phyloP scores from a whole-genome alignment of 2,888 invertebrate genomes.

The Heliconius aoede region DNA sequence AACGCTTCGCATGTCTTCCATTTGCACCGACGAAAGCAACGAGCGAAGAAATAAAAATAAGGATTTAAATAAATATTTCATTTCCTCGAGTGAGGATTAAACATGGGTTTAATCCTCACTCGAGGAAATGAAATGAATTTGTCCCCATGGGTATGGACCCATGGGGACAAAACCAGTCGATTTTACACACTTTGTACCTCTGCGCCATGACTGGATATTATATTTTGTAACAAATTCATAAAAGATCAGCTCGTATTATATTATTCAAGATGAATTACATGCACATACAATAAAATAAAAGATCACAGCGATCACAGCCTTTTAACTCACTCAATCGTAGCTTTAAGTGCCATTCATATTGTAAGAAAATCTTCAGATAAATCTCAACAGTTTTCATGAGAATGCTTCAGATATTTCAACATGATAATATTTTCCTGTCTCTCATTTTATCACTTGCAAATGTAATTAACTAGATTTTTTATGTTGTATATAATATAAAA shows the following conservation, averaged over 20 bases:
- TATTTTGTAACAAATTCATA: neutral
- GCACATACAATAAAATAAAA: neutral
- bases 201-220: too few species aligned
- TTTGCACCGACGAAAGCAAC: too few species aligned
- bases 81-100: too few species aligned
- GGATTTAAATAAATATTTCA: too few species aligned
- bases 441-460: neutral
- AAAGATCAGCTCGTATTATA: neutral
- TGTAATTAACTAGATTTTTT: neutral
- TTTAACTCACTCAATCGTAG: neutral
- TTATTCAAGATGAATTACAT: neutral
- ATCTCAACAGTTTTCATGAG: conserved; percentile 4
- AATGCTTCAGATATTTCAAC: conserved; percentile 2
- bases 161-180: too few species aligned
- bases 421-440: conserved; percentile 1
- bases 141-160: too few species aligned
- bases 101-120: too few species aligned
- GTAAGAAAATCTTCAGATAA: neutral
- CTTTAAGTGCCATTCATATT: conserved; percentile 10
- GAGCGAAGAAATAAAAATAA: too few species aligned
- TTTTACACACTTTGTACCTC: too few species aligned
- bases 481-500: neutral
- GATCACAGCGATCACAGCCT: neutral
- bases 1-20: too few species aligned
- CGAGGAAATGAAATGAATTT: too few species aligned